A percentile compares a stretch with the other conserved stretches of the same genome.
phyloP scores from a whole-genome alignment of 1,140 invertebrate genomes.

The Acromyrmex charruanus region DNA sequence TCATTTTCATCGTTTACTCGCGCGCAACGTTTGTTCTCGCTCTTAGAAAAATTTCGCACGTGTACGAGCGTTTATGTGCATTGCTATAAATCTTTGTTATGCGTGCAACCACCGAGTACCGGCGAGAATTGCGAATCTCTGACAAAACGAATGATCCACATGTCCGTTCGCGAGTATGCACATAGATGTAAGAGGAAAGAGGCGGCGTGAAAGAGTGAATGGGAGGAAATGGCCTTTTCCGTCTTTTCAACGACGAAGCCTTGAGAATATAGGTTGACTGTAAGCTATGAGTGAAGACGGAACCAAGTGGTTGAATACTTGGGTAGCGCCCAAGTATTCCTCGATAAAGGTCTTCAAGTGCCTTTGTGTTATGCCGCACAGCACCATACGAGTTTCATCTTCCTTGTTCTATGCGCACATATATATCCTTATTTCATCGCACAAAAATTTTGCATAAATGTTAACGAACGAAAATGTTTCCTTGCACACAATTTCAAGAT shows the following conservation, averaged over 20 bases:
- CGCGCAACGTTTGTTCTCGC: neutral
- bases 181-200: slow-evolving; percentile 42
- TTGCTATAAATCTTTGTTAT: slow-evolving; percentile 6
- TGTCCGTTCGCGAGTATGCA: slow-evolving; percentile 9
- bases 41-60: neutral
- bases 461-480: slow-evolving; percentile 3
- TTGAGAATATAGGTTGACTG: slow-evolving; percentile 79
- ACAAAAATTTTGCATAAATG: slow-evolving; percentile 47
- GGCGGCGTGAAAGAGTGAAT: slow-evolving; percentile 45
- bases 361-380: slow-evolving; percentile 74
- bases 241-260: slow-evolving; percentile 70
- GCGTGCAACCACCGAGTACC: neutral
- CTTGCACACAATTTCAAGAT: slow-evolving; percentile 13
- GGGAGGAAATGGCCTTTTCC: slow-evolving; percentile 74
- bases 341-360: slow-evolving; percentile 79
- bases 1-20: slow-evolving; percentile 15
- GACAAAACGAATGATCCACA: slow-evolving; percentile 18
- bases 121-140: slow-evolving; percentile 23
- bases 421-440: neutral
- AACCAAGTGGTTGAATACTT: slow-evolving; percentile 78
- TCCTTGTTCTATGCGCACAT: neutral
- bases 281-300: slow-evolving; percentile 74
- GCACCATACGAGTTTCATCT: slow-evolving; percentile 6
- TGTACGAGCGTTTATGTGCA: neutral
- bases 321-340: slow-evolving; percentile 79